Base-by-base conservation (phyloP, 2,888 invertebrate species). In the Acheta domesticus region DNA sequence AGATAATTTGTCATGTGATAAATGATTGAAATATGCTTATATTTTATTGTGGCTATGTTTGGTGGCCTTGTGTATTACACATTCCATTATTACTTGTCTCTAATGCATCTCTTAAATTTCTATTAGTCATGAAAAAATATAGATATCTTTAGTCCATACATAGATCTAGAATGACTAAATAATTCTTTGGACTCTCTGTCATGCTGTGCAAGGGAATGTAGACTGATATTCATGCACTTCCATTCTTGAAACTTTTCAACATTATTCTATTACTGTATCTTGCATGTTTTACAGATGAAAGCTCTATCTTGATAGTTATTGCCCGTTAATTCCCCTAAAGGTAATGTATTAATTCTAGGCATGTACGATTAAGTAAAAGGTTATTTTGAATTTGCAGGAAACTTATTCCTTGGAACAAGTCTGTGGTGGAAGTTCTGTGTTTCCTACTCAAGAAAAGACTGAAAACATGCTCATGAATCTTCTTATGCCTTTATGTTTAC, bases 381-480 rank as follows among this genome's bases (percentile, higher is more conserved):
- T 36, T 8, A 36, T 8, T 36, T 36, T 62, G 62, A 21, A 49
- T 77, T 83, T 84, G 73, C 85, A 93, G 91, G 96, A 96, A 84
- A 92, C 93, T 81, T 96, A 95, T 85, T 94, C 95, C 0, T 87
- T 99, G 84, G 98, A 99, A 85, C 97, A 97, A 87, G 95, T 98
- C 83, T 98, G 98, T 86, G 97, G 97, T 62, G 96, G 96, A 62
- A 94, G 93, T 83, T 91, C 96, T 0, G 92, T 96, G 84, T 96
- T 98, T 85, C 93, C 94, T 36, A 92, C 94, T 5, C 93, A 95
- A 85, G 97, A 98, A 84, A 95, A 97, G 87, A 95, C 97, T 14
- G 98, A 99, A 88, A 96, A 96, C 84, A 94, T 98, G 89, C 91
- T 99, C 77, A 94, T 99, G 91, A 98, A 99, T 89, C 89, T 99